Evolutionary conservation across 2,888 invertebrate species (phyloP).

Genomic region (Cephus pulcher): DNA sequence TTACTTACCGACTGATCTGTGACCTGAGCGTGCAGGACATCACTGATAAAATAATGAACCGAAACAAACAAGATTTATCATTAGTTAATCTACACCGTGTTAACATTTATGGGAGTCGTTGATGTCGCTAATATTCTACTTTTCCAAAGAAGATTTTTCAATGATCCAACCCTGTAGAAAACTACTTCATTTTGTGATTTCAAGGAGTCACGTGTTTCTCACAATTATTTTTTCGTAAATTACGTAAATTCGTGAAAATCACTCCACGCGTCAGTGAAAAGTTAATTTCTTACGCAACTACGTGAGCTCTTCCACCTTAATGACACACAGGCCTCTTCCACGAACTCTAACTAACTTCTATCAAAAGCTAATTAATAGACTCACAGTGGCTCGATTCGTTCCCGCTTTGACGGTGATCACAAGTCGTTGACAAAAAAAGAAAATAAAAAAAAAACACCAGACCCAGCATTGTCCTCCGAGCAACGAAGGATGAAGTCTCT

Average conservation of each 20-base stretch:
- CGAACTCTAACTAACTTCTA: neutral
- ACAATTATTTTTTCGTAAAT: neutral
- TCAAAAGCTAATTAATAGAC: neutral
- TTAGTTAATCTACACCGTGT: neutral
- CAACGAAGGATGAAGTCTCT: slow-evolving; percentile 5
- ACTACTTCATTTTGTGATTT: neutral
- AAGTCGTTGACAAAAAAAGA: neutral
- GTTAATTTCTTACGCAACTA: neutral
- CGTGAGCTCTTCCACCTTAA: neutral
- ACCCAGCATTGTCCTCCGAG: neutral
- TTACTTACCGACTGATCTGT: slow-evolving; percentile 8
- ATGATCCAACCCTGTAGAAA: neutral
- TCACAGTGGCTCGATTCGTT: neutral
- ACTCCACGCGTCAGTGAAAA: neutral
- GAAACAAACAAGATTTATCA: neutral
- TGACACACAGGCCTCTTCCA: neutral
- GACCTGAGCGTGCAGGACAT: neutral
- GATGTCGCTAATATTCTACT: neutral
- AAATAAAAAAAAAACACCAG: neutral
- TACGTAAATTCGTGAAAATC: neutral
- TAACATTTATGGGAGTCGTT: neutral
- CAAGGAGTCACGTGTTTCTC: too few relatives aligned
- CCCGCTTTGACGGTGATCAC: neutral
- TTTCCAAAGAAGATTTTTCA: neutral
- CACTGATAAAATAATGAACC: neutral